These are phyloP conservation scores for Ashinkailepas kermadecensis DNA, from an alignment of 2,888 invertebrate species.

Conservation along the genomic window DNA sequence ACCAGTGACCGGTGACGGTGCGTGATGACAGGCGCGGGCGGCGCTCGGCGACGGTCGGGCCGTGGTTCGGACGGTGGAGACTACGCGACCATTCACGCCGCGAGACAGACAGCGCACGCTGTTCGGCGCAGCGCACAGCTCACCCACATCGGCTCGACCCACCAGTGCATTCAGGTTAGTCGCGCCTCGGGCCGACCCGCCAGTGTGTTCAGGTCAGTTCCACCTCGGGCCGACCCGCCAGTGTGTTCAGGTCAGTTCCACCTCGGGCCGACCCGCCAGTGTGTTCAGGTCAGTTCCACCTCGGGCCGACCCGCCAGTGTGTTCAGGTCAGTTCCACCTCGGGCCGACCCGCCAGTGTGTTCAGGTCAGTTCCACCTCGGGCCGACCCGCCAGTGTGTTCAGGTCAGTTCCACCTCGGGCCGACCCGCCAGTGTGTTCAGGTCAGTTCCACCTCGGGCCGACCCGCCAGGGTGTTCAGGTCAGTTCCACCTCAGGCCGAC, in stretches of 20 bases:
- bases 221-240: slow-evolving; percentile 37
- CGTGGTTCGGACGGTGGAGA: slow-evolving; percentile 56
- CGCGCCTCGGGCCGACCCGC: too few relatives aligned
- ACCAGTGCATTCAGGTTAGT: slow-evolving; percentile 68
- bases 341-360: neutral
- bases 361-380: neutral
- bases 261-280: too few relatives aligned
- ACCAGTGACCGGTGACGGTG: neutral
- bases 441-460: slow-evolving; percentile 44
- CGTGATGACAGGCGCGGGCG: slow-evolving; percentile 61
- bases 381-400: too few relatives aligned
- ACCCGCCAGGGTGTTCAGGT: neutral
- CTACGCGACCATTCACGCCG: slow-evolving; percentile 78
- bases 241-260: slow-evolving; percentile 60
- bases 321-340: slow-evolving; percentile 53
- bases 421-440: slow-evolving; percentile 69
- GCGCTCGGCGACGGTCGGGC: slow-evolving; percentile 45
- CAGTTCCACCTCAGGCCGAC: neutral
- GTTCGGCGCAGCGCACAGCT: slow-evolving; percentile 58
- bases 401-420: slow-evolving; percentile 44
- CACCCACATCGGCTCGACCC: slow-evolving; percentile 51
- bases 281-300: slow-evolving; percentile 36
- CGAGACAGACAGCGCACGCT: slow-evolving; percentile 68
- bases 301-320: slow-evolving; percentile 61
- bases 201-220: neutral